phyloP scores from a whole-genome alignment of 2,888 invertebrate genomes.

The Candidula unifasciata region DNA sequence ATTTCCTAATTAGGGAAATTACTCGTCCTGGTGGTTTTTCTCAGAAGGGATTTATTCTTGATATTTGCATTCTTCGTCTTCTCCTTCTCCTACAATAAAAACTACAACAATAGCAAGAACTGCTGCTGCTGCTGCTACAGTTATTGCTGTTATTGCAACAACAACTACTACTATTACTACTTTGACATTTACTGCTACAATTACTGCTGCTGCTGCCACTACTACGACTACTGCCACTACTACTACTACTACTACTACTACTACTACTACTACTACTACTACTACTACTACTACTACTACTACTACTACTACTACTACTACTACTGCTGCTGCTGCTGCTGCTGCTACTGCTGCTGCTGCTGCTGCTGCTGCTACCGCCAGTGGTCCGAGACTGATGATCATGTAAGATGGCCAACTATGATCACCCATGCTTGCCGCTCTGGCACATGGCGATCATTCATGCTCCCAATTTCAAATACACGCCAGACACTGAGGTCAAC shows the following conservation, averaged over 20 bases:
- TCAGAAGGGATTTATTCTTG: too few relatives aligned
- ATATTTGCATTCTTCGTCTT: too few relatives aligned
- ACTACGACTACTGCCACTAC: constrained; percentile 31
- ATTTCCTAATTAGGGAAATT: too few relatives aligned
- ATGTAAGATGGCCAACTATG: too few relatives aligned
- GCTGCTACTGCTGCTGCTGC: constrained; percentile 27
- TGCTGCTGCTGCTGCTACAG: background rate
- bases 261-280: constrained; percentile 48
- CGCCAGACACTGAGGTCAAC: too few relatives aligned
- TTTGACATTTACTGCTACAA: background rate
- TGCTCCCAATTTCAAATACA: too few relatives aligned
- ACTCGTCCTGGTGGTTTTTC: too few relatives aligned
- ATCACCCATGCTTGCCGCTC: too few relatives aligned
- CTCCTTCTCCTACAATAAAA: background rate
- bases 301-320: constrained; percentile 40
- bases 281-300: constrained; percentile 44
- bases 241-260: constrained; percentile 48
- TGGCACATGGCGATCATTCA: too few relatives aligned
- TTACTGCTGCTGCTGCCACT: constrained; percentile 24
- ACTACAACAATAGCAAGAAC: background rate
- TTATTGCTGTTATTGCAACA: background rate
- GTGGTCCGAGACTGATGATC: background rate
- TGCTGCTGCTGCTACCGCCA: constrained; percentile 15
- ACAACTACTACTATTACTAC: constrained; percentile 19
- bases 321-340: constrained; percentile 25